Evolutionary conservation across 2,888 invertebrate species (phyloP).

Genomic region (Drosophila silvestris): DNA sequence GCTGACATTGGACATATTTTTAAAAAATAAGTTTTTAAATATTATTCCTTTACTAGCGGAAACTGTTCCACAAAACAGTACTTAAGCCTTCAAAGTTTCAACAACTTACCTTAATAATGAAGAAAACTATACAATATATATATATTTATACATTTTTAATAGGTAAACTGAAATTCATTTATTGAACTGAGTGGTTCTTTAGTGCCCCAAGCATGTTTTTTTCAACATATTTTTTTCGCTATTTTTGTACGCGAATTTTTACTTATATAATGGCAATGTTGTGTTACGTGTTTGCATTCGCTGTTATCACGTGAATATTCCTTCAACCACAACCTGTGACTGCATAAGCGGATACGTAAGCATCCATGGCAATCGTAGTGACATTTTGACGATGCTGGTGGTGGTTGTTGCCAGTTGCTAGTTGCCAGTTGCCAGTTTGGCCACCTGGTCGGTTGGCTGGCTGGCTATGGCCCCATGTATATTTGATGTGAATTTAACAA

Average conservation of each 20-base stretch:
- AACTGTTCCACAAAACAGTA: too few species aligned
- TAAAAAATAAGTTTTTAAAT: not conserved
- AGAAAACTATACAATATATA: not conserved
- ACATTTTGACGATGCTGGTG: constrained; percentile 62
- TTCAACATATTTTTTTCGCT: not conserved
- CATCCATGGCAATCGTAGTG: constrained; percentile 51
- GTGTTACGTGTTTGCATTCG: constrained; percentile 57
- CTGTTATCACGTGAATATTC: constrained; percentile 44
- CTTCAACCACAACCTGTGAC: not conserved
- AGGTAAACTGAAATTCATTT: not conserved
- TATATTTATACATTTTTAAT: not conserved
- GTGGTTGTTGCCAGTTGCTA: constrained; percentile 1
- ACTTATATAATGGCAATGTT: constrained; percentile 69
- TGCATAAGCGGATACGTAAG: constrained; percentile 52
- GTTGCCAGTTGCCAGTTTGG: constrained; percentile 1
- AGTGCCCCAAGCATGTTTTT: not conserved
- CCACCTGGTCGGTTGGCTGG: not conserved
- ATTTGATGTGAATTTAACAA: constrained; percentile 74
- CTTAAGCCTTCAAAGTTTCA: too few species aligned
- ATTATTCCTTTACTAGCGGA: not conserved
- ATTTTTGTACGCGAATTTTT: constrained; percentile 43
- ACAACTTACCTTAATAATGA: not conserved
- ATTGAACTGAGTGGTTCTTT: not conserved
- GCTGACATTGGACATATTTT: not conserved
- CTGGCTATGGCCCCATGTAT: constrained; percentile 40